Evolutionary conservation across 2,797 vertebrate species (phyloP), one percentile per base, ranked within the genome.

Genomic region (Chiroxiphia lanceolata): DNA sequence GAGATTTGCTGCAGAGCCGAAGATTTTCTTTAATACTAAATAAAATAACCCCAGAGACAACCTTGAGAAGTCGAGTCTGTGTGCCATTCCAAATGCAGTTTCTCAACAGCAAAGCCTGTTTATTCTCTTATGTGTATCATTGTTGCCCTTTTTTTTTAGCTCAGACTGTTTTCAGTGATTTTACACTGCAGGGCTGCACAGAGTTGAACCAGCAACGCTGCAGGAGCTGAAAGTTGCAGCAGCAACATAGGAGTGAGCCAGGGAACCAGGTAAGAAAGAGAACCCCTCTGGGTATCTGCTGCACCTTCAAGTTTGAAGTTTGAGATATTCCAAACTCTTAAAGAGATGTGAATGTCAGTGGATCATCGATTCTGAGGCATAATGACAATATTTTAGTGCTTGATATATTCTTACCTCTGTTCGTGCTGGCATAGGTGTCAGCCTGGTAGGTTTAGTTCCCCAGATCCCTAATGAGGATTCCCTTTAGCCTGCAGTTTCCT

Each of bases 1-100:
- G 89, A 65, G 81, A 86, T 83, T 85, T 90, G 50, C 89, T 90
- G 72, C 91, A 82, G 68, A 94, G 83, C 47, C 50, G 16, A 34
- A 48, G 50, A 45, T 70, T 86, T 91, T 85, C 34, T 78, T 76
- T 51, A 86, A 81, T 27, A 70, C 34, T 82, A 90, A 94, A 88
- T 50, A 78, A 57, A 94, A 38, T 36, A 47, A 75, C 27, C 51
- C 75, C 67, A 36, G 68, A 67, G 59, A 81, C 59, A 70, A 47
- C 74, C 80, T 45, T 79, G 59, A 70, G 70, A 56, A 70, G 54
- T 45, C 36, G 53, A 60, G 57, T 34, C 70, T 1, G 6, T 22
- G 47, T 84, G 77, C 56, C n/a, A 13, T 14, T 76, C 76, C 70
- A 51, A 5, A 0, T 19, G 40, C 51, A 59, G 83, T 78, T 44